phyloP scores from a whole-genome alignment of 2,113 vertebrate species.

The Spea bombifrons region DNA sequence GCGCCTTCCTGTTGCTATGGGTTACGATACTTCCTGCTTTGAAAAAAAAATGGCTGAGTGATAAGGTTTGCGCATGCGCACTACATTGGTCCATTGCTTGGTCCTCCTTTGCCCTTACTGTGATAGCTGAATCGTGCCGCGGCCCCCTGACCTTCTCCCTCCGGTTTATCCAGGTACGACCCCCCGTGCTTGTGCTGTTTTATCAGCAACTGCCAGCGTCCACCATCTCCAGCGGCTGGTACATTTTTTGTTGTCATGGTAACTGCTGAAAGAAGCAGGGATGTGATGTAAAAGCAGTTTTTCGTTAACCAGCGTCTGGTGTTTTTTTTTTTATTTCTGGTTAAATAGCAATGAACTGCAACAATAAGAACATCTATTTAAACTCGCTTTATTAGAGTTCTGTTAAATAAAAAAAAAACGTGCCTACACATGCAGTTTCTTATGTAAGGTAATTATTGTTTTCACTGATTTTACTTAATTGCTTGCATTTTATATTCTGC shows the following conservation, averaged over 20 bases:
- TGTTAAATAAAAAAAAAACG: no score
- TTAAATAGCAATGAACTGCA: no score
- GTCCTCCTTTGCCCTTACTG: no score
- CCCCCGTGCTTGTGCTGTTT: not conserved
- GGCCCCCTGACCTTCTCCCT: not conserved
- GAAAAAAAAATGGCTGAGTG: not conserved
- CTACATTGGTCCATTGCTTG: not conserved
- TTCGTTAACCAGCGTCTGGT: no score
- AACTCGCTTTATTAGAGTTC: no score
- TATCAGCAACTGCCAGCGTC: no score
- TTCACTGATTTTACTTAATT: no score
- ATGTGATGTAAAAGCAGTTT: not conserved
- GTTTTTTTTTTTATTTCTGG: no score
- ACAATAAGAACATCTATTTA: no score
- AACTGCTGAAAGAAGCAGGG: constrained; percentile 22
- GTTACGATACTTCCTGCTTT: constrained; percentile 20
- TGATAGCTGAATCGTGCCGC: constrained; percentile 6
- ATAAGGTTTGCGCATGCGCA: constrained; percentile 3
- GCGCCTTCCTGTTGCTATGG: not conserved
- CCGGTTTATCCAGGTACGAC: constrained; percentile 1
- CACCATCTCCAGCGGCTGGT: not conserved
- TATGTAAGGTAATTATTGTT: no score
- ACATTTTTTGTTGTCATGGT: constrained; percentile 28
- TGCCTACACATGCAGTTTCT: no score
- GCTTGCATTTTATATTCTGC: no score